phyloP scores from a whole-genome alignment of 2,113 vertebrate species.

The Zeus faber region DNA sequence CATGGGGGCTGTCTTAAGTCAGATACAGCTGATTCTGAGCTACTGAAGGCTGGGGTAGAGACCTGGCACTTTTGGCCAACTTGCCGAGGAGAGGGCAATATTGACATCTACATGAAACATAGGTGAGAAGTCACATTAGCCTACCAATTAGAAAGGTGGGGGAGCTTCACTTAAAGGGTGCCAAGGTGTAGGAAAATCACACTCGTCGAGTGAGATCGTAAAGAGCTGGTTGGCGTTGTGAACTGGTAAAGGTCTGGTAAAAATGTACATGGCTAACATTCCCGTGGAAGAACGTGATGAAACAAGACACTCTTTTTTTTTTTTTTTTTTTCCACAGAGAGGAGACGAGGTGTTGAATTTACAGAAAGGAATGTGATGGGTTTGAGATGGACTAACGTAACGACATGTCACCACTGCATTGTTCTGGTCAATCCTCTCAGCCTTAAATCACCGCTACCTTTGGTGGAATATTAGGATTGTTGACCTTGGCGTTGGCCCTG shows the following conservation, averaged over 20 bases:
- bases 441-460: slow-evolving; percentile 77
- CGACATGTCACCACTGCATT: too few species aligned
- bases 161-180: not conserved
- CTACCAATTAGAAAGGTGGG: slow-evolving; percentile 29
- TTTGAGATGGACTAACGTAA: too few species aligned
- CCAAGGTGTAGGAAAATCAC: not conserved
- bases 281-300: slow-evolving; percentile 31
- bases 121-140: slow-evolving; percentile 61
- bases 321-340: too few species aligned
- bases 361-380: too few species aligned
- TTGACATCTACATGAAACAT: slow-evolving; percentile 83
- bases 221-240: slow-evolving; percentile 36
- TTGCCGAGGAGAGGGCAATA: slow-evolving; percentile 78
- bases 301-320: too few species aligned
- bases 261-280: slow-evolving; percentile 13
- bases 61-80: slow-evolving; percentile 84
- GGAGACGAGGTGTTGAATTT: too few species aligned
- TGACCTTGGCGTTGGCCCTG: slow-evolving; percentile 57
- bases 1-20: slow-evolving; percentile 89
- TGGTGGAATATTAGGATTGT: slow-evolving; percentile 66
- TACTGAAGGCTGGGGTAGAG: slow-evolving; percentile 83
- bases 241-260: slow-evolving; percentile 17
- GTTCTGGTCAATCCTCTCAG: too few species aligned
- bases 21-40: slow-evolving; percentile 81
- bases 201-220: not conserved